Evolutionary conservation across 1,140 invertebrate species (phyloP).

Genomic region (Sycophila sp.): DNA sequence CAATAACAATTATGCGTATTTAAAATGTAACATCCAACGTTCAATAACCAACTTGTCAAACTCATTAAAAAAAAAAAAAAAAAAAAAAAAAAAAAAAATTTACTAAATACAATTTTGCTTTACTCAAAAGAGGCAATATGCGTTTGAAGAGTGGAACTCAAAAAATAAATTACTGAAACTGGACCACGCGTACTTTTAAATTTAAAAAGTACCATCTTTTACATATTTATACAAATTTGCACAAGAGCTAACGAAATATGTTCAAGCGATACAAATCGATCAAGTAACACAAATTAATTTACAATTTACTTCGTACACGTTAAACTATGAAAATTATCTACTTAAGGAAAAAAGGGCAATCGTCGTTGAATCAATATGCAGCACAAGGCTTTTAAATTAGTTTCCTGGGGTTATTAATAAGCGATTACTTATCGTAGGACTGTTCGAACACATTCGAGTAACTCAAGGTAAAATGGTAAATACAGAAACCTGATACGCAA

Average conservation of each 20-base stretch:
- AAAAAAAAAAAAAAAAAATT: too few relatives aligned
- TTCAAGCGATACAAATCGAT: constrained; percentile 26
- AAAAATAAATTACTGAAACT: constrained; percentile 28
- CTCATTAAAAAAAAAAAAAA: too few relatives aligned
- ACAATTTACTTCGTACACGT: constrained; percentile 28
- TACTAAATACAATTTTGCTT: too few relatives aligned
- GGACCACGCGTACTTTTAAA: constrained; percentile 7
- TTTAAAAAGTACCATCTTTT: constrained; percentile 24
- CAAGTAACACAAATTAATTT: constrained; percentile 30
- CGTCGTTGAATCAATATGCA: constrained; percentile 4
- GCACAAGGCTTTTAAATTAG: constrained; percentile 8
- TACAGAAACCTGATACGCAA: constrained; percentile 27
- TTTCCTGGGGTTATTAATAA: constrained; percentile 16
- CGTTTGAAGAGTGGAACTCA: too few relatives aligned
- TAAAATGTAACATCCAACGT: too few relatives aligned
- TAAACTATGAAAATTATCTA: constrained; percentile 18
- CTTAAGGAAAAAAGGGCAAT: background rate
- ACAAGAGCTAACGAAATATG: constrained; percentile 28
- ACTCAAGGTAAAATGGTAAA: constrained; percentile 29
- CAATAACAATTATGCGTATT: too few relatives aligned
- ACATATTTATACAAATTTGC: constrained; percentile 18
- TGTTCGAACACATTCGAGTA: constrained; percentile 34
- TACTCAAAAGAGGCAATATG: too few relatives aligned
- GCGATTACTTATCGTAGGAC: constrained; percentile 19
- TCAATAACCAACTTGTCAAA: too few relatives aligned